A percentile compares a stretch with the other conserved stretches of the same genome.
Evolutionary conservation across 2,888 invertebrate genomes (phyloP).

Genomic region (Lathronympha strigana): DNA sequence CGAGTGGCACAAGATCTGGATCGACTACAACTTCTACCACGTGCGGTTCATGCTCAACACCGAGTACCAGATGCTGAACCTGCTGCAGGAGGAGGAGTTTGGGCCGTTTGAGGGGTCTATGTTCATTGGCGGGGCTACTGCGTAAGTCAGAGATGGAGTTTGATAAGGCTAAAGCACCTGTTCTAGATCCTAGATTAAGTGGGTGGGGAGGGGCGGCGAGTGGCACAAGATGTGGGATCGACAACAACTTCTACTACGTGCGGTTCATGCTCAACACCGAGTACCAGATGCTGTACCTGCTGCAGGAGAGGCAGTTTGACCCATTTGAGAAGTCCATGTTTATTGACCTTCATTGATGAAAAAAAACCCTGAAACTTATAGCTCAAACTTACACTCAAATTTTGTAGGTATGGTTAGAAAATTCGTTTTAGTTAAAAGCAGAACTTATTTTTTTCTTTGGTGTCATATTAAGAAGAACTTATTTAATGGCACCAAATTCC

Average conservation of each 20-base stretch:
- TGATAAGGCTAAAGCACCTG: neutral
- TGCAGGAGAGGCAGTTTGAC: conserved; percentile 94
- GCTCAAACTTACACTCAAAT: neutral
- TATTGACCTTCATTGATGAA: too few species aligned
- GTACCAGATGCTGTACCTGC: conserved; percentile 93
- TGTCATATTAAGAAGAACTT: neutral
- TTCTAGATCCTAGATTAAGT: too few species aligned
- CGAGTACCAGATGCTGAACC: conserved; percentile 93
- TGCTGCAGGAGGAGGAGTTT: conserved; percentile 93
- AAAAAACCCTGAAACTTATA: too few species aligned
- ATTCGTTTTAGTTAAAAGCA: too few species aligned
- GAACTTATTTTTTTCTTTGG: neutral
- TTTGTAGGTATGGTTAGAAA: too few species aligned
- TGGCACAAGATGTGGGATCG: conserved; percentile 99
- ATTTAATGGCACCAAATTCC: too few species aligned
- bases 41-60: conserved; percentile 96
- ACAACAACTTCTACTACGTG: conserved; percentile 97
- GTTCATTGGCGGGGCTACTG: conserved; percentile 96
- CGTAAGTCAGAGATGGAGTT: conserved; percentile 85
- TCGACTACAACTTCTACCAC: conserved; percentile 97
- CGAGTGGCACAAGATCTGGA: conserved; percentile 98
- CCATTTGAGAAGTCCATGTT: conserved; percentile 97
- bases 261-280: conserved; percentile 96
- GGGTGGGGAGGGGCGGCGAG: too few species aligned
- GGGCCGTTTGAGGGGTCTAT: conserved; percentile 97